Conservation (phyloP, 2,113 vertebrate species). For the Rynchops niger region DNA sequence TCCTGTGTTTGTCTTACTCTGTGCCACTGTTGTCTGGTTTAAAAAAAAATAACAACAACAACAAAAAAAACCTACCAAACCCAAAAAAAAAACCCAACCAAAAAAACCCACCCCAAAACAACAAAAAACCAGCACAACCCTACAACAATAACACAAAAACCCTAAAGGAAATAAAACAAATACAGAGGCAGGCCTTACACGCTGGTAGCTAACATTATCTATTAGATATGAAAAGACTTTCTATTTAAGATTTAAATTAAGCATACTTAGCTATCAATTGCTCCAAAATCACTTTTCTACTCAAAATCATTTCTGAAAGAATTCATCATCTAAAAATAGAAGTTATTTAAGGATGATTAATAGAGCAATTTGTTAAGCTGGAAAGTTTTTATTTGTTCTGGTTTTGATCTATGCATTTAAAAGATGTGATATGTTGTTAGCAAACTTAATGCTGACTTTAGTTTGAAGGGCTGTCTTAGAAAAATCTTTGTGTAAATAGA, state of each 20-base stretch:
- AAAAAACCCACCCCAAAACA: background rate
- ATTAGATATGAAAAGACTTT: background rate
- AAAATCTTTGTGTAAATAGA: background rate
- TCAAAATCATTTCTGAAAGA: background rate
- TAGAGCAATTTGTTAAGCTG: background rate
- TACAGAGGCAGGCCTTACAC: background rate
- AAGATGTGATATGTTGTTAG: background rate
- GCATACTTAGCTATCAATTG: background rate
- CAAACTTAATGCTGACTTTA: background rate
- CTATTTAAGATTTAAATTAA: background rate
- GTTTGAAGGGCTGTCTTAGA: background rate
- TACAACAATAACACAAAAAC: background rate
- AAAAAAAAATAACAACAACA: background rate
- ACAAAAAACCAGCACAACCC: accelerated
- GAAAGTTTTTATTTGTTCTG: background rate
- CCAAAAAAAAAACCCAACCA: too few species aligned
- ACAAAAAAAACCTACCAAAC: background rate
- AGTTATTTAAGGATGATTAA: background rate
- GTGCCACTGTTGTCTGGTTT: background rate
- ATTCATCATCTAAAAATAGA: background rate
- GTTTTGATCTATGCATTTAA: background rate
- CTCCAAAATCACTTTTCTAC: background rate
- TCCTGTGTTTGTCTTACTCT: background rate
- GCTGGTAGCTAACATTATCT: background rate
- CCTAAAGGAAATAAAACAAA: background rate